phyloP scores from a whole-genome alignment of 2,888 invertebrate species.

The Patella ulyssiponensis region DNA sequence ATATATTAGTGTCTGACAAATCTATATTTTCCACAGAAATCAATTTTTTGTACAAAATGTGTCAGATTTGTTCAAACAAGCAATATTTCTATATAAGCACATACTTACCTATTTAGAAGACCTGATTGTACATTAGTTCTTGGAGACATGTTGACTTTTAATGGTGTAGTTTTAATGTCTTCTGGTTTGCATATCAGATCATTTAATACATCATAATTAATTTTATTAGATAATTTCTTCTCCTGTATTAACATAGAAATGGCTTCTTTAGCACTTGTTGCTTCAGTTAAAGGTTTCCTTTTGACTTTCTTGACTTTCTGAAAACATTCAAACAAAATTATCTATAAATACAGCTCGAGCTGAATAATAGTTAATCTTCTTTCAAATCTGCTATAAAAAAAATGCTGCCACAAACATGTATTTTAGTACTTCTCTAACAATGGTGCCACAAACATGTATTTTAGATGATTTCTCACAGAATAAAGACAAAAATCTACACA shows the following conservation, averaged over 20 bases:
- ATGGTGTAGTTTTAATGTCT: slow-evolving; percentile 17
- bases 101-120: slow-evolving; percentile 1
- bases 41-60: too few species aligned
- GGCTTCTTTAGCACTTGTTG: slow-evolving; percentile 82
- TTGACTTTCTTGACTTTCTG: slow-evolving; percentile 55
- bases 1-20: too few species aligned
- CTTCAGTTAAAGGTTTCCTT: slow-evolving; percentile 61
- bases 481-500: too few species aligned
- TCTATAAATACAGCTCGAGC: too few species aligned
- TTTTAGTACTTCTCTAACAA: too few species aligned
- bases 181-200: slow-evolving; percentile 75
- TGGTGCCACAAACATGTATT: neutral
- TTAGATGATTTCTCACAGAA: too few species aligned
- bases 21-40: too few species aligned
- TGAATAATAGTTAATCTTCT: too few species aligned
- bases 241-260: slow-evolving; percentile 96
- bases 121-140: neutral
- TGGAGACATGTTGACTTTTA: neutral
- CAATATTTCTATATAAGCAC: too few species aligned
- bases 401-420: slow-evolving; percentile 11
- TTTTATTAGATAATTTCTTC: slow-evolving; percentile 95
- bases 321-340: neutral
- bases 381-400: neutral
- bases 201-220: slow-evolving; percentile 96
- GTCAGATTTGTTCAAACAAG: too few species aligned